Evolutionary conservation across 2,797 vertebrate genomes (phyloP).

Genomic region (Dendrocincla fuliginosa): DNA sequence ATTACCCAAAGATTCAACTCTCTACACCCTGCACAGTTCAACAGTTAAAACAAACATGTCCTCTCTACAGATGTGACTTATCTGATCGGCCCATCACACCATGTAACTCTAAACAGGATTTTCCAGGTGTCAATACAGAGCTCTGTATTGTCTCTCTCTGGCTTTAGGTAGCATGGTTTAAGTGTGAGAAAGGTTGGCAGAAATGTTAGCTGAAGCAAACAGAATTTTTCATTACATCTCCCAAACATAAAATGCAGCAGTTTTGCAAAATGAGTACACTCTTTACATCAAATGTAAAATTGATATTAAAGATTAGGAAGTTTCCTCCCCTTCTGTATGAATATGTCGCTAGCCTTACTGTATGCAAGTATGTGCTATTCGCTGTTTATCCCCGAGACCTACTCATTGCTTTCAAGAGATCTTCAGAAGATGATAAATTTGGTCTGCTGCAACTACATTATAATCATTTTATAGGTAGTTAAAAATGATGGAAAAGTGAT

Average conservation of each 20-base stretch:
- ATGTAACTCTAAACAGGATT: conserved; percentile 18
- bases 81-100: background rate
- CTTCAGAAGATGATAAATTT: background rate
- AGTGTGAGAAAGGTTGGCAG: background rate
- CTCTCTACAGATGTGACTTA: conserved; percentile 1
- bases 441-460: background rate
- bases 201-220: background rate
- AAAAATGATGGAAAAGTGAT: background rate
- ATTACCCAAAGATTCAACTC: conserved; percentile 38
- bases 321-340: background rate
- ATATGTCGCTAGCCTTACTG: background rate
- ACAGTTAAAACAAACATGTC: conserved; percentile 37
- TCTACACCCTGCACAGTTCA: conserved; percentile 22
- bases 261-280: background rate
- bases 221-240: background rate
- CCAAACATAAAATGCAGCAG: background rate
- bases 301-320: background rate
- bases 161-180: background rate
- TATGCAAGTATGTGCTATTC: accelerated
- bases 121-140: conserved; percentile 18
- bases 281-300: background rate
- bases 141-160: background rate
- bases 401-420: background rate
- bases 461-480: background rate
- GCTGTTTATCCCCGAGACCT: background rate